Evolutionary conservation across 2,113 vertebrate genomes (phyloP).

Genomic region (Ascaphus truei): DNA sequence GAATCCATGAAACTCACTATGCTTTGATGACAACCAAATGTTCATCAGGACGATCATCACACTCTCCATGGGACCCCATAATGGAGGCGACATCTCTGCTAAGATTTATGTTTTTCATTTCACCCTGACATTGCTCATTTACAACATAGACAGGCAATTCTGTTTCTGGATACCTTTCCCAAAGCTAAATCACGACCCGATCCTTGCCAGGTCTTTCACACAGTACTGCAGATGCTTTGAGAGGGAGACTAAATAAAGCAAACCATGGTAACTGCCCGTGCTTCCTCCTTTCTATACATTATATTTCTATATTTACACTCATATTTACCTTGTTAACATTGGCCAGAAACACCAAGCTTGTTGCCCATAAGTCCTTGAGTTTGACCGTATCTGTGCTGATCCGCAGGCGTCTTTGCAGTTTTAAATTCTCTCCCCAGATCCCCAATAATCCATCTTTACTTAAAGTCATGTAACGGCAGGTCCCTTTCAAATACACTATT

Average conservation of each 20-base stretch:
- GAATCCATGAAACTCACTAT: neutral
- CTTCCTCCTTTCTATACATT: neutral
- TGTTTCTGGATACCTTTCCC: neutral
- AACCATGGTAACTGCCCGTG: neutral
- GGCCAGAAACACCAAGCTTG: slow-evolving; percentile 66
- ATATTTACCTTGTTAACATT: slow-evolving; percentile 72
- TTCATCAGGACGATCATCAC: too few relatives aligned
- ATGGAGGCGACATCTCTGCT: neutral
- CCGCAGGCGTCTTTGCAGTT: slow-evolving; percentile 57
- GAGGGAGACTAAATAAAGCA: neutral
- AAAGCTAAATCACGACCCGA: neutral
- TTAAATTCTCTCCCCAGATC: slow-evolving; percentile 68
- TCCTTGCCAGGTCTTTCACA: neutral
- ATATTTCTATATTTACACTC: slow-evolving; percentile 8
- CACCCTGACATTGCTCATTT: slow-evolving; percentile 13
- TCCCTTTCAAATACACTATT: slow-evolving; percentile 63
- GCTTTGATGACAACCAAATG: neutral
- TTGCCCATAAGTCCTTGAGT: slow-evolving; percentile 77
- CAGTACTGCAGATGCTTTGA: neutral
- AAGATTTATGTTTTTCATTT: slow-evolving; percentile 20
- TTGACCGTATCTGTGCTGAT: slow-evolving; percentile 65
- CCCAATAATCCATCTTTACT: slow-evolving; percentile 70
- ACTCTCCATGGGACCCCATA: neutral
- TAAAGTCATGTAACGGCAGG: slow-evolving; percentile 66
- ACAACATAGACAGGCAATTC: slow-evolving; percentile 1